A percentile compares a stretch with the other conserved stretches of the same genome.
phyloP scores from a whole-genome alignment of 2,797 vertebrate genomes.

The Rhynchotus rufescens region DNA sequence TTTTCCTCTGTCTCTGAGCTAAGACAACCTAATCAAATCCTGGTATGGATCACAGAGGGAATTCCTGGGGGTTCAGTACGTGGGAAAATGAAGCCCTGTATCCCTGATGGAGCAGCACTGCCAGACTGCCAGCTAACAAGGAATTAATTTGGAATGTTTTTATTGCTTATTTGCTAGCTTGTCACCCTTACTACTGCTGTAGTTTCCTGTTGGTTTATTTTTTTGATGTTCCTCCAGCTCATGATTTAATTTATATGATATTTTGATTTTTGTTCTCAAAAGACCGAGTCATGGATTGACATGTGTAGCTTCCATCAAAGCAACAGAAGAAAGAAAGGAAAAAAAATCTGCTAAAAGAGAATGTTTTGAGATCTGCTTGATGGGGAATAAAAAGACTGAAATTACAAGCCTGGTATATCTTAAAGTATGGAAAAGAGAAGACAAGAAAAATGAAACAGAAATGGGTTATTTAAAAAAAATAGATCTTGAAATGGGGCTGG shows the following conservation, averaged over 20 bases:
- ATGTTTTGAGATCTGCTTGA: background rate
- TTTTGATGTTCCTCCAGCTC: background rate
- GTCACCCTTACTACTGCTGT: background rate
- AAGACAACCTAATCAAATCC: constrained; percentile 5
- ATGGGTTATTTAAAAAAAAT: constrained; percentile 10
- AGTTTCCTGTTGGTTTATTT: background rate
- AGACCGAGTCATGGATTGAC: background rate
- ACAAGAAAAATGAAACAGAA: background rate
- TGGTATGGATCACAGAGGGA: background rate
- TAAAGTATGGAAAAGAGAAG: background rate
- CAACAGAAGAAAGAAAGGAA: background rate
- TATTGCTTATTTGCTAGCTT: constrained; percentile 15
- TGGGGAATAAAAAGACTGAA: background rate
- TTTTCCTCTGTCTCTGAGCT: background rate
- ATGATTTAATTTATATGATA: background rate
- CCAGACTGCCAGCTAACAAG: background rate
- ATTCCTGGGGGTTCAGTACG: background rate
- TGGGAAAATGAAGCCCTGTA: constrained; percentile 11
- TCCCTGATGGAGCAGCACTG: background rate
- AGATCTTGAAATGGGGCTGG: background rate
- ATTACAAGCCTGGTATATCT: background rate
- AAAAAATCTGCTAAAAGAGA: background rate
- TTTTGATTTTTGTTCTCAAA: background rate
- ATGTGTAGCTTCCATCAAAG: background rate
- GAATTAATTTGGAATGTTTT: constrained; percentile 10